A percentile compares a stretch with the other conserved stretches of the same genome.
phyloP scores from a whole-genome alignment of 2,888 invertebrate genomes.

The Drosophila dives region DNA sequence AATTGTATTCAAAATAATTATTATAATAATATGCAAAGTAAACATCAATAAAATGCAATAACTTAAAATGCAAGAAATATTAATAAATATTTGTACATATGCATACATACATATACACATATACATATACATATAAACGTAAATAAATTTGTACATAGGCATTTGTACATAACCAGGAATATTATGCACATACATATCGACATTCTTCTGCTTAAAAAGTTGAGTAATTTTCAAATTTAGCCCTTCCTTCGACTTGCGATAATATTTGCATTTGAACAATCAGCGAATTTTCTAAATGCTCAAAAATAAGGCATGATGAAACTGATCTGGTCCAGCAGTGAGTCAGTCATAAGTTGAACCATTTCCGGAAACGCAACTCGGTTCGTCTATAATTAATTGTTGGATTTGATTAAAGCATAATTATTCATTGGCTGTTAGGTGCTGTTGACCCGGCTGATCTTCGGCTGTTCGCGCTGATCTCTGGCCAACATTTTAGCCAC shows the following conservation, averaged over 20 bases:
- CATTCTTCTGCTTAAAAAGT: too few species aligned
- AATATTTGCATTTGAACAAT: neutral
- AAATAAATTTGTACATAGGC: neutral
- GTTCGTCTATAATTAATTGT: neutral
- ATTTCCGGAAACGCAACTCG: neutral
- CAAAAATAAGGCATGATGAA: neutral
- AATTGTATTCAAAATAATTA: neutral
- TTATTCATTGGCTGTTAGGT: neutral
- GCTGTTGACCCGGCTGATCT: conserved; percentile 17
- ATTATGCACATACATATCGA: too few species aligned
- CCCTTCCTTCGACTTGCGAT: neutral
- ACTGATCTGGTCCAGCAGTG: neutral
- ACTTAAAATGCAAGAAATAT: conserved; percentile 6
- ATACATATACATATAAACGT: too few species aligned
- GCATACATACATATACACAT: too few species aligned
- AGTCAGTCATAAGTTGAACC: neutral
- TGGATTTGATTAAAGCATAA: neutral
- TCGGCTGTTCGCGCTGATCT: conserved; percentile 14
- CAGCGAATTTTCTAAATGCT: neutral
- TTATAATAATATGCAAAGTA: neutral
- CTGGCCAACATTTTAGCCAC: conserved; percentile 40
- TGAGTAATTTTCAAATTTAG: neutral
- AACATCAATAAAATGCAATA: conserved; percentile 6
- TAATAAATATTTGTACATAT: neutral
- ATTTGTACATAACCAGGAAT: neutral